A percentile compares a stretch with the other conserved stretches of the same genome.
phyloP scores from a whole-genome alignment of 2,888 invertebrate genomes.

The Leptopilina myrica region DNA sequence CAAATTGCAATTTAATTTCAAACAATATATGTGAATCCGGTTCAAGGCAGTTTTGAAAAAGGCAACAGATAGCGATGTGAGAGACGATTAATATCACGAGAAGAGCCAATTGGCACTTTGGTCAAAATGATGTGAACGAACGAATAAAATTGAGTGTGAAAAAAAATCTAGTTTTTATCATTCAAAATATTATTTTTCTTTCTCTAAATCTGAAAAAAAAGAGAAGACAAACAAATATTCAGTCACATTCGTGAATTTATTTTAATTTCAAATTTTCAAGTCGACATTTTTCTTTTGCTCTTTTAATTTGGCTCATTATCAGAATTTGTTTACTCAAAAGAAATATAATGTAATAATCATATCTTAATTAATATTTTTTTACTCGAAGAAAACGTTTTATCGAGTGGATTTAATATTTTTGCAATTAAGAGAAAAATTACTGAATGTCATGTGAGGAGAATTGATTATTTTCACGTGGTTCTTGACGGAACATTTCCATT shows the following conservation, averaged over 20 bases:
- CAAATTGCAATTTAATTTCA: conserved; percentile 40
- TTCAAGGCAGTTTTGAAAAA: conserved; percentile 49
- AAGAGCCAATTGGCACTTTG: conserved; percentile 26
- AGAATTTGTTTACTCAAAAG: too few species aligned
- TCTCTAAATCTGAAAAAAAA: background rate
- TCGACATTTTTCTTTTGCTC: too few species aligned
- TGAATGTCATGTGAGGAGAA: too few species aligned
- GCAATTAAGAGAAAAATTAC: too few species aligned
- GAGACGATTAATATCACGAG: background rate
- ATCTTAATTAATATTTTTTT: too few species aligned
- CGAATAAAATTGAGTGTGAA: background rate
- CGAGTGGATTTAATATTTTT: too few species aligned
- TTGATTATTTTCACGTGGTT: too few species aligned
- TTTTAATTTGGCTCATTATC: too few species aligned
- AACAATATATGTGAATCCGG: conserved; percentile 45
- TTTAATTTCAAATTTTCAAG: too few species aligned
- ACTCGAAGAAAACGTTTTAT: too few species aligned
- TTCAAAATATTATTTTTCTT: background rate
- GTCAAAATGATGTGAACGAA: background rate
- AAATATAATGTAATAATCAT: background rate
- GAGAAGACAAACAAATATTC: background rate
- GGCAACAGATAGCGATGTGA: conserved; percentile 4
- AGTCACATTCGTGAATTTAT: too few species aligned
- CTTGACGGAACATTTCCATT: too few species aligned
- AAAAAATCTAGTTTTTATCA: background rate